A percentile compares a stretch with the other conserved stretches of the same genome.
These are phyloP conservation scores for Actinia equina DNA, from an alignment of 64 coral and sea anemone species.

Conservation along the genomic window DNA sequence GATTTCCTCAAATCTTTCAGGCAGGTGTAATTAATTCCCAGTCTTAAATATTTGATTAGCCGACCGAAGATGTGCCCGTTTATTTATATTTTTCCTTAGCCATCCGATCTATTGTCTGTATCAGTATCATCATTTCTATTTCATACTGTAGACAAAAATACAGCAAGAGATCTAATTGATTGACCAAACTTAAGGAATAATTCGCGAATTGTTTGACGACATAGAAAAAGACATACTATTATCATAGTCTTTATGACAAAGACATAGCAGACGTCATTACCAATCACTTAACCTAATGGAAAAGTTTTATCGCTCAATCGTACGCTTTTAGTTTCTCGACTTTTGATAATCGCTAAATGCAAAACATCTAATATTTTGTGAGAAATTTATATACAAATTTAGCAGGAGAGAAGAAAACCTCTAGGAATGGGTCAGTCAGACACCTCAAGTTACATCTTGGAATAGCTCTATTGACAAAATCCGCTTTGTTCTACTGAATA, in stretches of 20 bases:
- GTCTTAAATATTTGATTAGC: conserved; percentile 16
- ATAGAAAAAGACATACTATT: not conserved
- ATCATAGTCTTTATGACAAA: not conserved
- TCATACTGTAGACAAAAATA: not conserved
- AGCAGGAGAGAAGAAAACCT: too few species aligned
- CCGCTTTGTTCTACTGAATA: too few species aligned
- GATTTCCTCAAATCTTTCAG: not conserved
- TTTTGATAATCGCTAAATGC: too few species aligned
- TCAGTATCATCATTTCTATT: not conserved
- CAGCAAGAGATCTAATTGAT: not conserved
- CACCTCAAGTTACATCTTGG: too few species aligned
- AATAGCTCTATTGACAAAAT: too few species aligned
- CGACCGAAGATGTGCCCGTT: not conserved
- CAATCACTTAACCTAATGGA: not conserved
- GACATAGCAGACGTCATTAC: not conserved
- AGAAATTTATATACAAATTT: too few species aligned
- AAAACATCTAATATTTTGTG: too few species aligned
- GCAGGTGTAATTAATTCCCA: conserved; percentile 36
- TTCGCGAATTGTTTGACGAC: not conserved
- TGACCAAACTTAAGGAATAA: not conserved
- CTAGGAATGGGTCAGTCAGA: too few species aligned
- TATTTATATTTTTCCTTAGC: not conserved
- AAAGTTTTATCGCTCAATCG: not conserved
- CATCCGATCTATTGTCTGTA: not conserved
- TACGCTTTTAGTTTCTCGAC: not conserved